A percentile compares a stretch with the other conserved stretches of the same genome.
Conservation (phyloP, 2,797 vertebrate species). For the Danio aesculapii region DNA sequence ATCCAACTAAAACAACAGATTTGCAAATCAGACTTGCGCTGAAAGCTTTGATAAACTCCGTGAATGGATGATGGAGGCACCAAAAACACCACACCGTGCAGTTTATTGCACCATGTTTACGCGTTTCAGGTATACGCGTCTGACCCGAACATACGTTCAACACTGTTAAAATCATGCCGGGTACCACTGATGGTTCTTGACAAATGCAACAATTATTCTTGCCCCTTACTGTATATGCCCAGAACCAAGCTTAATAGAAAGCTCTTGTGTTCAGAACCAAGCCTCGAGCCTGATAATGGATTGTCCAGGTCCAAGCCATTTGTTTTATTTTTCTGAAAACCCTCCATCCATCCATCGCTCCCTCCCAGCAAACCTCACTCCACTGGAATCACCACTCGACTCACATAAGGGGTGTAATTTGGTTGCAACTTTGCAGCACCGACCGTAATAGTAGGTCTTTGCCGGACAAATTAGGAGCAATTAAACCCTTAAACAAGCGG, state of each 20-base stretch:
- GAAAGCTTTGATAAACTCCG: conserved; percentile 36
- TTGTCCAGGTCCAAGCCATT: conserved; percentile 59
- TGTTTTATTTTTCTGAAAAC: conserved; percentile 66
- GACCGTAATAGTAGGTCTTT: conserved; percentile 71
- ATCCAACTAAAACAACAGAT: background rate
- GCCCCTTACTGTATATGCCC: conserved; percentile 45
- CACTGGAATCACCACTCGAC: conserved; percentile 70
- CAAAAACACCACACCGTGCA: conserved; percentile 10
- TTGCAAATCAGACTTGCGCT: conserved; percentile 7
- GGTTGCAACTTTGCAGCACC: conserved; percentile 69
- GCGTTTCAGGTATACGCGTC: background rate
- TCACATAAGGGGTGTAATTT: conserved; percentile 72
- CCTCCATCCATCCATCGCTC: conserved; percentile 44
- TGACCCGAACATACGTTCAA: conserved; percentile 7
- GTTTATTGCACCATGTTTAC: conserved; percentile 1
- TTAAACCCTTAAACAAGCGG: conserved; percentile 76
- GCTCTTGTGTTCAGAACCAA: conserved; percentile 61
- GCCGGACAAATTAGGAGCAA: conserved; percentile 75
- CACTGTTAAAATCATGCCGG: conserved; percentile 43
- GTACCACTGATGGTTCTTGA: conserved; percentile 51
- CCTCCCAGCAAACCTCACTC: conserved; percentile 51
- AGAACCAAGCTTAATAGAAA: conserved; percentile 55
- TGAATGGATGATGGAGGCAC: background rate
- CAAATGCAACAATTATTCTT: conserved; percentile 60
- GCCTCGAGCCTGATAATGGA: conserved; percentile 64